These are phyloP conservation scores for Agrotis exclamationis DNA, from an alignment of 2,888 invertebrate species.

Conservation along the genomic window DNA sequence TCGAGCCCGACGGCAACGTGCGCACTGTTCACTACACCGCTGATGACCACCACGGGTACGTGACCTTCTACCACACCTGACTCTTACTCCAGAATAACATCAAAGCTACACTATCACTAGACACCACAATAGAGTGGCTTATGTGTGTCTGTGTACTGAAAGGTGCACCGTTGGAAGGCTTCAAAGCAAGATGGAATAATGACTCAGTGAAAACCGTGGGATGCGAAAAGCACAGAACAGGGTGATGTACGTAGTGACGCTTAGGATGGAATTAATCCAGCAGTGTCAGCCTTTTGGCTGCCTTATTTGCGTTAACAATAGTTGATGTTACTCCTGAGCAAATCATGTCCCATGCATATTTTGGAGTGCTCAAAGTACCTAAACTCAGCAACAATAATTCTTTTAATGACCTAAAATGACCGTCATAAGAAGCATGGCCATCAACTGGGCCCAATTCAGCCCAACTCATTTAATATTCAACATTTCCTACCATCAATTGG, in stretches of 20 bases:
- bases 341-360: too few relatives aligned
- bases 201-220: background rate
- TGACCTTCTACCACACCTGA: background rate
- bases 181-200: background rate
- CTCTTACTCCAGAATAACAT: background rate
- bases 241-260: background rate
- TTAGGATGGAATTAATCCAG: background rate
- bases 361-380: too few relatives aligned
- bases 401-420: too few relatives aligned
- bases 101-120: too few relatives aligned
- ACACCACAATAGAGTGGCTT: background rate
- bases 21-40: slow-evolving; percentile 90
- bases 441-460: too few relatives aligned
- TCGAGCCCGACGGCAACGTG: slow-evolving; percentile 91
- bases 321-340: too few relatives aligned
- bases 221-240: background rate
- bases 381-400: too few relatives aligned
- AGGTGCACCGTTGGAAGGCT: background rate
- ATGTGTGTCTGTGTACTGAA: background rate
- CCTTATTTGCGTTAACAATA: too few relatives aligned
- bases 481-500: too few relatives aligned
- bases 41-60: slow-evolving; percentile 88
- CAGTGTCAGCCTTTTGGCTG: too few relatives aligned
- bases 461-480: too few relatives aligned
- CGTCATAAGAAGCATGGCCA: too few relatives aligned